Evolutionary conservation across 2,797 vertebrate species (phyloP).

Genomic region (Buceros bicornis): DNA sequence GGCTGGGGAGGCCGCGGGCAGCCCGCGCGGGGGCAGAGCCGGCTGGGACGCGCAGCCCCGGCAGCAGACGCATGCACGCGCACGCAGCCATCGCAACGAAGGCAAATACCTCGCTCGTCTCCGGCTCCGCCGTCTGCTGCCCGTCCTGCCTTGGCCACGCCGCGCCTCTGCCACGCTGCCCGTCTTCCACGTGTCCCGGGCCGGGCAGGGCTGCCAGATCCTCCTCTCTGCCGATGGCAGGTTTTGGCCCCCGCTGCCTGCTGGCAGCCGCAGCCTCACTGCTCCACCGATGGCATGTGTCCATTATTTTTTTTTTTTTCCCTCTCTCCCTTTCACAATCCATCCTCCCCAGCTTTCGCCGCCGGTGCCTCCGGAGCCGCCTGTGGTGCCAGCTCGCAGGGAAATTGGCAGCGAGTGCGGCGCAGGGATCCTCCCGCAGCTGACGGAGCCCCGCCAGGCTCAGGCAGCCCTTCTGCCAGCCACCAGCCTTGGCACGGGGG

Average conservation of each 20-base stretch:
- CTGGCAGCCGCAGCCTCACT: constrained; percentile 48
- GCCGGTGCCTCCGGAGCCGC: constrained; percentile 67
- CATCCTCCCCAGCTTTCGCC: constrained; percentile 58
- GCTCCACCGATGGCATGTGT: constrained; percentile 74
- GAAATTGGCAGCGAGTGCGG: constrained; percentile 72
- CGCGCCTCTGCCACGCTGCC: constrained; percentile 8
- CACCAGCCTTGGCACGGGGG: constrained; percentile 59
- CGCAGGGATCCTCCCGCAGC: constrained; percentile 69
- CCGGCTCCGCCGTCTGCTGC: background rate
- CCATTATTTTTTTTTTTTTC: constrained; percentile 39
- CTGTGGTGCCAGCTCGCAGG: constrained; percentile 66
- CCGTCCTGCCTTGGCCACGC: background rate
- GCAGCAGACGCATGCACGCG: background rate
- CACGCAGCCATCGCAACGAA: background rate
- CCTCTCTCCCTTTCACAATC: constrained; percentile 30
- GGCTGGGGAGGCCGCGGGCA: background rate
- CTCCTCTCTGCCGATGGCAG: background rate
- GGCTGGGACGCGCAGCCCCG: background rate
- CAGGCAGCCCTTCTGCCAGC: constrained; percentile 74
- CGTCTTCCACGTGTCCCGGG: constrained; percentile 34
- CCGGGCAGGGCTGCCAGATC: constrained; percentile 40
- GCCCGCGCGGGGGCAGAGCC: background rate
- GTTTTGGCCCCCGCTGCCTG: constrained; percentile 70
- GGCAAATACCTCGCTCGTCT: constrained; percentile 58
- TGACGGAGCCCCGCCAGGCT: constrained; percentile 62